Evolutionary conservation across 2,113 vertebrate species (phyloP).

Genomic region (Antennarius striatus): DNA sequence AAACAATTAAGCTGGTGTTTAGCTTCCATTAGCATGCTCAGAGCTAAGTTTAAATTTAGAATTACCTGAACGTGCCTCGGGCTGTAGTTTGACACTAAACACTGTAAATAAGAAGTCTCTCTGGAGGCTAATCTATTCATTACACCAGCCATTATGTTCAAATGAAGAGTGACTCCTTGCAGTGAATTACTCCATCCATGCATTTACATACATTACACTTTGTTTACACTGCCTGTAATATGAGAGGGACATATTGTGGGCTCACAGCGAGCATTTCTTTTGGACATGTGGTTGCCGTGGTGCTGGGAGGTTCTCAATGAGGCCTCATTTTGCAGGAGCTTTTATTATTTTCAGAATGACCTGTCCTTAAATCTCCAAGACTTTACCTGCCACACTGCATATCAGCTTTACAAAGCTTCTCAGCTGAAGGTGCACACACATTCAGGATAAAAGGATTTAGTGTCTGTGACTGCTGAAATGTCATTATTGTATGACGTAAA

Average conservation of each 20-base stretch:
- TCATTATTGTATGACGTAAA: neutral
- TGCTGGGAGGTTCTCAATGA: no score
- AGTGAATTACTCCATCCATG: conserved; percentile 38
- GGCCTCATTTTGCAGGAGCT: no score
- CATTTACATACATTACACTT: conserved; percentile 56
- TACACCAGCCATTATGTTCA: conserved; percentile 54
- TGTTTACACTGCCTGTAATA: conserved; percentile 27
- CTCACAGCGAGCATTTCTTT: no score
- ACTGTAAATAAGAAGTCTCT: conserved; percentile 46
- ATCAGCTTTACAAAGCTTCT: neutral
- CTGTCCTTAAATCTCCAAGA: no score
- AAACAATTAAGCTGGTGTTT: conserved; percentile 33
- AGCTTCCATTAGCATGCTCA: no score
- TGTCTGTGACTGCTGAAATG: neutral
- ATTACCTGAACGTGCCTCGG: conserved; percentile 31
- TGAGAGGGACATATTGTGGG: neutral
- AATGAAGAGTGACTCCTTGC: conserved; percentile 51
- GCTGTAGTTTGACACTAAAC: conserved; percentile 16
- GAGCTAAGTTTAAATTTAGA: conserved; percentile 35
- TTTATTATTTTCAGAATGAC: conserved; percentile 7
- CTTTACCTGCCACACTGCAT: neutral
- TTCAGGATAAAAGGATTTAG: neutral
- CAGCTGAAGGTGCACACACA: neutral
- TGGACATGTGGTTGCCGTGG: no score
- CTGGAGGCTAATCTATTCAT: conserved; percentile 47